Evolutionary conservation across 1,140 invertebrate species (phyloP), one percentile per base, ranked within the genome.

Genomic region (Trialeurodes vaporariorum): DNA sequence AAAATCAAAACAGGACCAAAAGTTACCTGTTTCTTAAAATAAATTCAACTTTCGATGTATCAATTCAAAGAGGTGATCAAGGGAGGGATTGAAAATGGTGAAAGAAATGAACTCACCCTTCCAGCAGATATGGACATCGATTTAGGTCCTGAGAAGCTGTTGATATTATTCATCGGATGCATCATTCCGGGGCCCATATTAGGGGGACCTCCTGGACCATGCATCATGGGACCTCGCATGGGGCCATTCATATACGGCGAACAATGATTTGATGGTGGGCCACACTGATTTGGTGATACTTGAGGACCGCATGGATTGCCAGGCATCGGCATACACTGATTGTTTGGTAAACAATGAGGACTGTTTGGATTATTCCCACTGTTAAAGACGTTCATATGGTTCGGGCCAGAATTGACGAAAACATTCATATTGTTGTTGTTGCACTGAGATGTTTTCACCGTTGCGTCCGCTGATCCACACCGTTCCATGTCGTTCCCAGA

Each of bases 91-190:
- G n/a, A n/a, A n/a, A n/a, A n/a, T n/a, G 23, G 13, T 63, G 23
- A 49, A 60, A 13, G 26, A 67, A 13, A 23, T 49, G 25, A 59
- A 67, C 73, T 72, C 77, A 94, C 89, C 83, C 93, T 94, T 49
- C 91, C 91, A 59, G 91, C 89, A 78, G 89, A 91, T 63, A 94
- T 91, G 72, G 91, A 89, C 90, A 94, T 92, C 25, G 90, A 89
- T 73, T 86, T 86, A 12, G 83, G 81, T 58, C 75, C 70, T 71
- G 74, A 67, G 64, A 73, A 72, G 40, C 73, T 72, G 69, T 75
- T 72, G 61, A 73, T 67, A 25, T 68, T 66, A 66, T 79, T 78
- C 76, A 80, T 78, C 25, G 78, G 75, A 1, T 77, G 77, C 65
- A 67, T 58, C 80, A 77, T 64, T 79, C 77, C 72, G 81, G 77